These are phyloP conservation scores for Arothron firmamentum DNA, from an alignment of 2,113 vertebrate species.

Conservation along the genomic window DNA sequence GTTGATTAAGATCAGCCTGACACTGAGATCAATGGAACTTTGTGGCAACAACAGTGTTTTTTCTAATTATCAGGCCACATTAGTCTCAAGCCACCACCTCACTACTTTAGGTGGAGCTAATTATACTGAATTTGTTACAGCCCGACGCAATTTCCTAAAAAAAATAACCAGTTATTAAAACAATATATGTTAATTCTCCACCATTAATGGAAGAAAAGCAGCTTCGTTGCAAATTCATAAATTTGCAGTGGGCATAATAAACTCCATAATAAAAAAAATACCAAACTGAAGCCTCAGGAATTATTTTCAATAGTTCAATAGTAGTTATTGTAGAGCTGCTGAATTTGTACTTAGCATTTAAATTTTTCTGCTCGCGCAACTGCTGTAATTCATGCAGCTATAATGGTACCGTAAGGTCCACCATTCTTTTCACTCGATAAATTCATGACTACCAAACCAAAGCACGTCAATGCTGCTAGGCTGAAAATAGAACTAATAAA, in stretches of 20 bases:
- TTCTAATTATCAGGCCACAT: not conserved
- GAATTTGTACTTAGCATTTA: slow-evolving; percentile 11
- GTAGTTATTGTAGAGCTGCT: slow-evolving; percentile 11
- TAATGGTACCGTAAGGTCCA: slow-evolving; percentile 23
- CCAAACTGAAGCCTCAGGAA: slow-evolving; percentile 4
- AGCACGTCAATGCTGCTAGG: slow-evolving; percentile 29
- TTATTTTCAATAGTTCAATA: not conserved
- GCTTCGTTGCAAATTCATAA: not conserved
- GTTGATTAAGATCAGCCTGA: not conserved
- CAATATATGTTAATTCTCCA: not conserved
- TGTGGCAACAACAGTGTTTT: not conserved
- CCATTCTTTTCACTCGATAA: slow-evolving; percentile 12
- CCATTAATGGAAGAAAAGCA: not conserved
- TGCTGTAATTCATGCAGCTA: slow-evolving; percentile 26
- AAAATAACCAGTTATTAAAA: not conserved
- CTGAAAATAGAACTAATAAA: slow-evolving; percentile 21
- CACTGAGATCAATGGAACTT: not conserved
- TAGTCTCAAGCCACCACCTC: not conserved
- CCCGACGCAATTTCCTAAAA: not conserved
- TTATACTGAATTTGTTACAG: not conserved
- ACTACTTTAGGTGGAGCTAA: not conserved
- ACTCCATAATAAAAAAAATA: slow-evolving; percentile 6
- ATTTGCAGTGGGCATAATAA: slow-evolving; percentile 3
- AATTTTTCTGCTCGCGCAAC: slow-evolving; percentile 7
- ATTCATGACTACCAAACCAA: slow-evolving; percentile 36